Percentiles rank a stretch among this genome's conserved stretches.
Evolutionary conservation across 2,888 invertebrate genomes (phyloP).

Genomic region (Aleiodes alternator): DNA sequence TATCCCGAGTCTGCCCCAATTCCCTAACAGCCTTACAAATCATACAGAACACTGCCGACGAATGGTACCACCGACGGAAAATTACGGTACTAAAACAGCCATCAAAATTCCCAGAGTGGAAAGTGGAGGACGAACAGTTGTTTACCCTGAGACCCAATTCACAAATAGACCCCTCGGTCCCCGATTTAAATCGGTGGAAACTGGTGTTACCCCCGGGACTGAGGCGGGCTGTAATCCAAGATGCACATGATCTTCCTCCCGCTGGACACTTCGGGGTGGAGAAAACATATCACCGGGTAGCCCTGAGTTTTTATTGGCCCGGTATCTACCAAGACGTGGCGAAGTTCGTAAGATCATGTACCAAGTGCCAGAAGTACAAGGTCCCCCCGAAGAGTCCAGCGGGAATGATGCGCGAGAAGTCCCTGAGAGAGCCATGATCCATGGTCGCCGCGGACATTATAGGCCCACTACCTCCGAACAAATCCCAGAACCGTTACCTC

Average conservation of each 20-base stretch:
- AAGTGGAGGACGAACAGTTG: not conserved
- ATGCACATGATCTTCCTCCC: not conserved
- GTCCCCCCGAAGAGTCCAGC: not conserved
- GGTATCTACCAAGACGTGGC: constrained; percentile 10
- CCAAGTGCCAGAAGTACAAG: constrained; percentile 2
- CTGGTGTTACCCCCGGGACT: not conserved
- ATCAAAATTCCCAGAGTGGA: constrained; percentile 5
- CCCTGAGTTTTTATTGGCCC: constrained; percentile 4
- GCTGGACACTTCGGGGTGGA: not conserved
- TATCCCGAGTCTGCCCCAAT: not conserved
- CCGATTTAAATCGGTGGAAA: constrained; percentile 16
- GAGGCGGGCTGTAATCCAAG: not conserved
- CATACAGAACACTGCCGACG: not conserved
- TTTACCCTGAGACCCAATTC: not conserved
- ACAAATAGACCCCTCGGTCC: constrained; percentile 20
- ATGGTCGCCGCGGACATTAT: constrained; percentile 10
- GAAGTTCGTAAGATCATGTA: not conserved
- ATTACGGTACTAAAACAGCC: not conserved
- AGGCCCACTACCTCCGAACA: constrained; percentile 3
- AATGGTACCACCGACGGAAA: not conserved
- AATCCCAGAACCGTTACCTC: not conserved
- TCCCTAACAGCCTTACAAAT: not conserved
- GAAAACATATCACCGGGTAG: constrained; percentile 6
- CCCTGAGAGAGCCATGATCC: not conserved
- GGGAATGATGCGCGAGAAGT: constrained; percentile 2